phyloP scores from a whole-genome alignment of 2,888 invertebrate species.

The Drosophila mimetica region DNA sequence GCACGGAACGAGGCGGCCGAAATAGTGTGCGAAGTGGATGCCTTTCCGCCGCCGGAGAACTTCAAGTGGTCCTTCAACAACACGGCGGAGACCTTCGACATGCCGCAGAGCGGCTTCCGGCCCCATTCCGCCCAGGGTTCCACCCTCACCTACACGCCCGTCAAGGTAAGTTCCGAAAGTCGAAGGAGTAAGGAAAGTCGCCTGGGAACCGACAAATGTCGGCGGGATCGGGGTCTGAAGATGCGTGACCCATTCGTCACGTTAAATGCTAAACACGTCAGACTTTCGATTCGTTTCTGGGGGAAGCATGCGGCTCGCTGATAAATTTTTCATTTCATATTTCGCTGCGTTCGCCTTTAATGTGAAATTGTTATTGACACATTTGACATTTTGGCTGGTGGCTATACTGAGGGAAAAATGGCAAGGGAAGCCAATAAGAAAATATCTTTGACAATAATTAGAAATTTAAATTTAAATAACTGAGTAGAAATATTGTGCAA shows the following conservation, averaged over 20 bases:
- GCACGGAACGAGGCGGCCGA: conserved; percentile 92
- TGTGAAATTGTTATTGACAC: conserved; percentile 73
- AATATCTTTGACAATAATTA: too few relatives aligned
- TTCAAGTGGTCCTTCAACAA: conserved; percentile 96
- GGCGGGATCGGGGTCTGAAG: conserved; percentile 10
- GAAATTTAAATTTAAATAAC: neutral
- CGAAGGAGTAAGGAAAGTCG: neutral
- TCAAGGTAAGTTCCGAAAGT: conserved; percentile 83
- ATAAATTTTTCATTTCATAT: conserved; percentile 58
- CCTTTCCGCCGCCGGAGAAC: conserved; percentile 92
- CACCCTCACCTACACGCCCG: conserved; percentile 91
- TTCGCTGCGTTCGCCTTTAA: conserved; percentile 36
- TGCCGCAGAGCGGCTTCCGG: conserved; percentile 88
- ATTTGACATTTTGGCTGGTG: conserved; percentile 68
- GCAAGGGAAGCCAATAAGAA: too few relatives aligned
- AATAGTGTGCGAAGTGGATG: conserved; percentile 93
- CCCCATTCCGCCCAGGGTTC: conserved; percentile 86
- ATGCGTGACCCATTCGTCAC: conserved; percentile 48
- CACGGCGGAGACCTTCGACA: conserved; percentile 91
- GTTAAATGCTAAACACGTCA: conserved; percentile 35
- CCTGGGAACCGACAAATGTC: conserved; percentile 17
- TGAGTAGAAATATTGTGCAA: too few relatives aligned
- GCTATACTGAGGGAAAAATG: conserved; percentile 17
- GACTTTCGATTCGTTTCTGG: conserved; percentile 15
- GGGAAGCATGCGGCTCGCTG: conserved; percentile 21